Evolutionary conservation across 2,113 vertebrate species (phyloP).

Genomic region (Hypomesus transpacificus): DNA sequence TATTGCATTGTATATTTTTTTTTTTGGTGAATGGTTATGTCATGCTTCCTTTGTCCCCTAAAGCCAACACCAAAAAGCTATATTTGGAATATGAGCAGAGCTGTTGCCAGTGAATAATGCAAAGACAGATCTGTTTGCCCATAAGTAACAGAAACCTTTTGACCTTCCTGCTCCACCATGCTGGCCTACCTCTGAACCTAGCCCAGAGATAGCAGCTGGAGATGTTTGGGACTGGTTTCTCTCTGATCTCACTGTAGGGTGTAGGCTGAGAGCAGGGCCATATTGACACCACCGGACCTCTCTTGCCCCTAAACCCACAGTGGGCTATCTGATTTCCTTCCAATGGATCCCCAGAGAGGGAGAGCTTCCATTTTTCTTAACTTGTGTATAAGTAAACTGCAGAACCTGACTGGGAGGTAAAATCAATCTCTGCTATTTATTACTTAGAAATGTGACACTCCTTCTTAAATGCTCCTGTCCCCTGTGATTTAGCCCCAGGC

Average conservation of each 20-base stretch:
- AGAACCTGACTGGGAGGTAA: constrained; percentile 87
- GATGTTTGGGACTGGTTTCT: constrained; percentile 50
- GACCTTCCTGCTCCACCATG: constrained; percentile 54
- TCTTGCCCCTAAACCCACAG: constrained; percentile 82
- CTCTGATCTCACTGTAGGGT: constrained; percentile 52
- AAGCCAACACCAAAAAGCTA: constrained; percentile 27
- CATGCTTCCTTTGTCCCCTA: neutral
- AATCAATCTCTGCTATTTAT: constrained; percentile 99
- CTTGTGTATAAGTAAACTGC: constrained; percentile 86
- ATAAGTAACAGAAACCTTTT: constrained; percentile 68
- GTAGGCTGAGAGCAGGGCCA: constrained; percentile 70
- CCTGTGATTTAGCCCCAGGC: constrained; percentile 83
- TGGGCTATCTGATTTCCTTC: constrained; percentile 83
- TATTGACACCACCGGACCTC: constrained; percentile 77
- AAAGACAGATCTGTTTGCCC: constrained; percentile 48
- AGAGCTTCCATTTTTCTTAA: constrained; percentile 85
- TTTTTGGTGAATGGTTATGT: neutral
- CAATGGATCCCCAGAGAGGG: constrained; percentile 83
- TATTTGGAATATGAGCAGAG: constrained; percentile 30
- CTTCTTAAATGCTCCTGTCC: constrained; percentile 89
- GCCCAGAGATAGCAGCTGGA: constrained; percentile 62
- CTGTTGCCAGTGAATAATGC: constrained; percentile 54
- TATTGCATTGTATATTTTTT: neutral
- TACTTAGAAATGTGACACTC: constrained; percentile 96
- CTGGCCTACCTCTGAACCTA: constrained; percentile 26